Percentiles rank a stretch among this genome's conserved stretches.
phyloP scores from a whole-genome alignment of 1,140 invertebrate genomes.

The Drosophila paulistorum region DNA sequence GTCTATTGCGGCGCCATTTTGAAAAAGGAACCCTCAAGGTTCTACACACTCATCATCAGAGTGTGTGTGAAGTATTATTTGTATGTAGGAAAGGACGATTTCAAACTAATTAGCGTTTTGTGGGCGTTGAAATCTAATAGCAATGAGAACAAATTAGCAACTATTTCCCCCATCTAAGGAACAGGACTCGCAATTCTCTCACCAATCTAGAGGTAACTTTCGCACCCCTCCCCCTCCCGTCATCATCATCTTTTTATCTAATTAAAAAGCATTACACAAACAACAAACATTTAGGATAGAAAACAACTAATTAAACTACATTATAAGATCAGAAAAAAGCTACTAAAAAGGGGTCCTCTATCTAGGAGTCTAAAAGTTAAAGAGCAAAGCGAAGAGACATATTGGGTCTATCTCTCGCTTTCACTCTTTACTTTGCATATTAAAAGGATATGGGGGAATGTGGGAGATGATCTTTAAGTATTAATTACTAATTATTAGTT shows the following conservation, averaged over 20 bases:
- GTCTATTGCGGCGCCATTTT: conserved; percentile 61
- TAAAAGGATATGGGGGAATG: no score
- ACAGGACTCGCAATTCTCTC: not conserved
- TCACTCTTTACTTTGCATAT: no score
- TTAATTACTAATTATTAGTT: conserved; percentile 2
- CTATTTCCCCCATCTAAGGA: no score
- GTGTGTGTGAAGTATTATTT: conserved; percentile 1
- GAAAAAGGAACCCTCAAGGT: conserved; percentile 5
- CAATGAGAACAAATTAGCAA: not conserved
- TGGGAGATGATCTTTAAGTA: not conserved
- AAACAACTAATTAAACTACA: conserved; percentile 3
- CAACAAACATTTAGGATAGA: conserved; percentile 7
- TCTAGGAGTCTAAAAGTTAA: not conserved
- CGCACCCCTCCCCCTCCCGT: not conserved
- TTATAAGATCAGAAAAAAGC: not conserved
- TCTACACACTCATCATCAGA: not conserved
- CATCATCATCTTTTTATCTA: not conserved
- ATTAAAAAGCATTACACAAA: not conserved
- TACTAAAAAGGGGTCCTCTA: no score
- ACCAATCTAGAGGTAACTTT: not conserved
- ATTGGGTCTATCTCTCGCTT: not conserved
- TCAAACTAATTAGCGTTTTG: conserved; percentile 8
- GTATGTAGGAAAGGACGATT: not conserved
- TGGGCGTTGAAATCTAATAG: conserved; percentile 4
- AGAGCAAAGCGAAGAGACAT: not conserved